Conservation (phyloP, 2,113 vertebrate genomes). For the Sander lucioperca region DNA sequence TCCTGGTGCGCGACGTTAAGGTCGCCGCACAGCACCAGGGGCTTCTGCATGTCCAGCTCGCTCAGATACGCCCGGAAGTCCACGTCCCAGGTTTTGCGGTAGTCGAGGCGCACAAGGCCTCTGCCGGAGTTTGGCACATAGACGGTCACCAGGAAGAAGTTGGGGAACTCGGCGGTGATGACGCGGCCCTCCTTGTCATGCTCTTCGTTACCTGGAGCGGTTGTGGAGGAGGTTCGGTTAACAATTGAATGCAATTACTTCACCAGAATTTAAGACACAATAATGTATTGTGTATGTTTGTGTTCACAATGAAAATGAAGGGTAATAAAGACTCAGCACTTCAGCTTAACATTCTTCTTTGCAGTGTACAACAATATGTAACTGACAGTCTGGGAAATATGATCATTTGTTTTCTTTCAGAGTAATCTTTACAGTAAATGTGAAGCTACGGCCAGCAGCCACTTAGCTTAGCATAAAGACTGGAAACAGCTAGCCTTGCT, state of each 20-base stretch:
- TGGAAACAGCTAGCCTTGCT: not conserved
- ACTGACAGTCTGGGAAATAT: not conserved
- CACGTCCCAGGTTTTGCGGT: constrained; percentile 92
- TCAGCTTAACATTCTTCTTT: not conserved
- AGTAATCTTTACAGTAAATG: not conserved
- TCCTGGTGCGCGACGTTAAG: constrained; percentile 93
- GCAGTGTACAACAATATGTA: not conserved
- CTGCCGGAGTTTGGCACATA: constrained; percentile 91
- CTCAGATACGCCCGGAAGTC: constrained; percentile 89
- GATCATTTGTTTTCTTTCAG: not conserved
- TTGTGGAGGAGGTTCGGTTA: not conserved
- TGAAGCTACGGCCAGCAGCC: not conserved
- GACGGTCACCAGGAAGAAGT: constrained; percentile 88
- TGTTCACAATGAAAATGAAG: not conserved
- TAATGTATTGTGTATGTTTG: not conserved
- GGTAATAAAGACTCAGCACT: not conserved
- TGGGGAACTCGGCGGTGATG: constrained; percentile 90
- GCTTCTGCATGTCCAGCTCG: constrained; percentile 87
- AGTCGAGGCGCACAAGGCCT: constrained; percentile 90
- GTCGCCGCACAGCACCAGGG: constrained; percentile 91
- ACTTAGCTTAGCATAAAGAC: not conserved
- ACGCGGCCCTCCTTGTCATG: constrained; percentile 93
- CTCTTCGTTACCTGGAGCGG: constrained; percentile 89
- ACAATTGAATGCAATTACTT: not conserved
- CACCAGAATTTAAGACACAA: not conserved